A percentile compares a stretch with the other conserved stretches of the same genome.
Evolutionary conservation across 2,797 vertebrate genomes (phyloP).

Genomic region (Enteromius unitaeniatus): DNA sequence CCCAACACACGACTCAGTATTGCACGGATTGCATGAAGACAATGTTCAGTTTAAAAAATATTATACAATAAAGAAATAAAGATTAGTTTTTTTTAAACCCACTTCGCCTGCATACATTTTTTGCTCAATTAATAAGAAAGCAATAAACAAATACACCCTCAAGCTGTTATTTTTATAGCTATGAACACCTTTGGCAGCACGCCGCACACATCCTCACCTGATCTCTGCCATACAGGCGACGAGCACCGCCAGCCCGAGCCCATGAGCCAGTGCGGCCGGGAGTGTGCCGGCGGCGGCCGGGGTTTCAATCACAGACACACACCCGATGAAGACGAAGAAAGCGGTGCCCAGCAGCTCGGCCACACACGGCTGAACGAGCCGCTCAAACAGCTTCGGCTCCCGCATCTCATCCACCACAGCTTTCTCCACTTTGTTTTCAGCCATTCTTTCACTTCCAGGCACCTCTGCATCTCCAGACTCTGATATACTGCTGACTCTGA

Average conservation of each 20-base stretch:
- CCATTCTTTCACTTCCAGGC: constrained; percentile 43
- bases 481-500: background rate
- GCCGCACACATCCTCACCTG: constrained; percentile 75
- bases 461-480: background rate
- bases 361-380: constrained; percentile 81
- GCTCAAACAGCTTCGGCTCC: constrained; percentile 71
- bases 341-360: constrained; percentile 84
- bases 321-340: constrained; percentile 88
- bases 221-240: constrained; percentile 81
- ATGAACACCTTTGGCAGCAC: background rate
- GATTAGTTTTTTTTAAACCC: background rate
- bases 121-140: background rate
- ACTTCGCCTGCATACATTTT: background rate
- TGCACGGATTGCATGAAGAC: background rate
- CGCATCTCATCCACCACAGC: constrained; percentile 60
- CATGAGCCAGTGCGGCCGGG: constrained; percentile 88
- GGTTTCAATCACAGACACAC: constrained; percentile 83
- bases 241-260: constrained; percentile 79
- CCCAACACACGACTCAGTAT: too few species aligned
- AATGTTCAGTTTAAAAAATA: background rate
- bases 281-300: constrained; percentile 68
- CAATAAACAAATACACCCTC: background rate
- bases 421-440: constrained; percentile 65
- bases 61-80: background rate
- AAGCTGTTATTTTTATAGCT: background rate